Conservation (phyloP, 2,888 invertebrate species). For the Malacosoma neustria region DNA sequence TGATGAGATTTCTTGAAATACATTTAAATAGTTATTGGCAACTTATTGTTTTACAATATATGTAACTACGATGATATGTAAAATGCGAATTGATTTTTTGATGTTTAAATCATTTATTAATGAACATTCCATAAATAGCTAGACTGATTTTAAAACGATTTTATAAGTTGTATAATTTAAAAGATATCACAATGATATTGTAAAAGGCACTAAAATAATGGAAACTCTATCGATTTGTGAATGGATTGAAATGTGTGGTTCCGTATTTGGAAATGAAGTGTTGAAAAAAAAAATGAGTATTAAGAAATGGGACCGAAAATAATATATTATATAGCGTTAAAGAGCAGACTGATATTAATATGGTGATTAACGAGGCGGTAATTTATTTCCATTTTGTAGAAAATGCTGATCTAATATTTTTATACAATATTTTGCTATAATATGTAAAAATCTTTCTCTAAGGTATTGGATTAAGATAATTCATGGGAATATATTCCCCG, state of each 20-base stretch:
- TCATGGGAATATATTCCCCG: too few relatives aligned
- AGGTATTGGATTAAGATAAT: too few relatives aligned
- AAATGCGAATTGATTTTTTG: too few relatives aligned
- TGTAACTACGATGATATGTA: too few relatives aligned
- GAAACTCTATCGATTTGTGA: too few relatives aligned
- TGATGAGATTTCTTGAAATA: too few relatives aligned
- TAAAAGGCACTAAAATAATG: too few relatives aligned
- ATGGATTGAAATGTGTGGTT: slow-evolving; percentile 1
- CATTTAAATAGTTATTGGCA: too few relatives aligned
- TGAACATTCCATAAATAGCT: neutral
- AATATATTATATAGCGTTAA: slow-evolving; percentile 41
- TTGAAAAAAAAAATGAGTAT: slow-evolving; percentile 31
- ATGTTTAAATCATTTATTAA: neutral
- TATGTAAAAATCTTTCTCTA: too few relatives aligned
- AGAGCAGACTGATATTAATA: slow-evolving; percentile 54
- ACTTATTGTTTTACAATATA: too few relatives aligned
- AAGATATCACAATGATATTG: neutral
- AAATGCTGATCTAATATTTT: too few relatives aligned
- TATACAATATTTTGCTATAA: too few relatives aligned
- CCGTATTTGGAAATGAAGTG: slow-evolving; percentile 6
- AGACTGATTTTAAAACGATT: neutral
- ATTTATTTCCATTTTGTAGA: neutral
- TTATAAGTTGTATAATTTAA: neutral
- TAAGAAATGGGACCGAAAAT: slow-evolving; percentile 58
- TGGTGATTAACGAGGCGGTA: slow-evolving; percentile 35